A percentile compares a stretch with the other conserved stretches of the same genome.
Evolutionary conservation across 2,113 vertebrate genomes (phyloP).

Genomic region (Rhegmatorhina hoffmannsi): DNA sequence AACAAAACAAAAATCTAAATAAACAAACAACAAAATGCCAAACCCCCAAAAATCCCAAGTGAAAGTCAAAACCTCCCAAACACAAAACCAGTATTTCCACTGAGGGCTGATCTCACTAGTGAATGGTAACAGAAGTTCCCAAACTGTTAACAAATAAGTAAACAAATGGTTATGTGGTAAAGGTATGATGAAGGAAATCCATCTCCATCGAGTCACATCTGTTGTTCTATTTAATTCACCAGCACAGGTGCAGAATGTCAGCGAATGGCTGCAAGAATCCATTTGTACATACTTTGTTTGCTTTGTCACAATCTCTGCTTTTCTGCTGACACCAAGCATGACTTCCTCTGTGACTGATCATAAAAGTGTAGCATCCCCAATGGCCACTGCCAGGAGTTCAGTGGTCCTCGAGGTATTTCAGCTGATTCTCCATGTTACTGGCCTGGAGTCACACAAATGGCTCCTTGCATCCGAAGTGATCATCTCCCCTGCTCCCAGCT

Average conservation of each 20-base stretch:
- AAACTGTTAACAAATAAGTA: not conserved
- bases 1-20: not conserved
- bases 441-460: not conserved
- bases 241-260: not conserved
- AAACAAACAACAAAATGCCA: not conserved
- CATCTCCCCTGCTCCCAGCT: not conserved
- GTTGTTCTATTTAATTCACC: not conserved
- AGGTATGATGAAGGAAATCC: not conserved
- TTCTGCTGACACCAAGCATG: not conserved
- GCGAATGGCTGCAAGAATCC: not conserved
- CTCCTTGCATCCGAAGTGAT: not conserved
- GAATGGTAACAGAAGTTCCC: not conserved
- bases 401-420: not conserved
- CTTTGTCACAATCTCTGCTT: not conserved
- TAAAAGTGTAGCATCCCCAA: not conserved
- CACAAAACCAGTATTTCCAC: not conserved
- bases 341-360: not conserved
- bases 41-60: not conserved
- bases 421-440: not conserved
- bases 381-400: not conserved
- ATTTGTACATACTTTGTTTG: not conserved
- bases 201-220: not conserved
- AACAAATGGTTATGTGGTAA: not conserved
- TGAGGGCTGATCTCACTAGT: not conserved
- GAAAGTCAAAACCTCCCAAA: not conserved